A percentile compares a stretch with the other conserved stretches of the same genome.
Evolutionary conservation across 1,140 invertebrate genomes (phyloP).

Genomic region (Microplitis mediator): DNA sequence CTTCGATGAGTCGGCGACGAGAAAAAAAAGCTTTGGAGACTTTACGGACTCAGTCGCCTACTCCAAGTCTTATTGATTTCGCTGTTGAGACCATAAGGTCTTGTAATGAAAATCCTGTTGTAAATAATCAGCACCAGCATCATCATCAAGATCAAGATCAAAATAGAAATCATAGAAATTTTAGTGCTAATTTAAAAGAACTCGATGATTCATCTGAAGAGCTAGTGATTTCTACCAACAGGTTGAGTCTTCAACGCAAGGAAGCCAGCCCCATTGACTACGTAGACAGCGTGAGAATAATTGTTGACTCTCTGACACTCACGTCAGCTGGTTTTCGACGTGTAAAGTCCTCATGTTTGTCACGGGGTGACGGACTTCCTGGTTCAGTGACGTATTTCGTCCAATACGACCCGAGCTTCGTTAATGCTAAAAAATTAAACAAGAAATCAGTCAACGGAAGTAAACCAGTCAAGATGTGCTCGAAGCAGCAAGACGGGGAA

Average conservation of each 20-base stretch:
- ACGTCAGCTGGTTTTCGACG: constrained; percentile 52
- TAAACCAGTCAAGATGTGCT: constrained; percentile 46
- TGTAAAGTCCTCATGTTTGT: constrained; percentile 49
- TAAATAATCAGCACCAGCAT: neutral
- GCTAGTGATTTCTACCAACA: neutral
- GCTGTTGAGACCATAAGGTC: constrained; percentile 33
- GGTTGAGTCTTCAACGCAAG: constrained; percentile 8
- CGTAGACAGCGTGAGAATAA: constrained; percentile 46
- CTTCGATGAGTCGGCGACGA: constrained; percentile 43
- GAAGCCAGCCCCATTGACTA: constrained; percentile 39
- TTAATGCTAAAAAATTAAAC: constrained; percentile 29
- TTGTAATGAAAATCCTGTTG: constrained; percentile 16
- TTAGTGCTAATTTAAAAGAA: neutral
- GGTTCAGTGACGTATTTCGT: constrained; percentile 49
- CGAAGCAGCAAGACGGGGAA: constrained; percentile 45
- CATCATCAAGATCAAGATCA: neutral
- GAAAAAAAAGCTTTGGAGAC: constrained; percentile 49
- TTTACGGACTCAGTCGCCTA: constrained; percentile 45
- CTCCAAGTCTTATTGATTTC: constrained; percentile 44
- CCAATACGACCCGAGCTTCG: constrained; percentile 46
- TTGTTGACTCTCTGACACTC: constrained; percentile 46
- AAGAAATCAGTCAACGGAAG: constrained; percentile 40
- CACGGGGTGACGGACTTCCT: constrained; percentile 40
- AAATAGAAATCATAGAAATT: neutral
- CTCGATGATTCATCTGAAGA: neutral